A percentile compares a stretch with the other conserved stretches of the same genome.
phyloP scores from a whole-genome alignment of 1,140 invertebrate species.

The Trypoxylus dichotomus region DNA sequence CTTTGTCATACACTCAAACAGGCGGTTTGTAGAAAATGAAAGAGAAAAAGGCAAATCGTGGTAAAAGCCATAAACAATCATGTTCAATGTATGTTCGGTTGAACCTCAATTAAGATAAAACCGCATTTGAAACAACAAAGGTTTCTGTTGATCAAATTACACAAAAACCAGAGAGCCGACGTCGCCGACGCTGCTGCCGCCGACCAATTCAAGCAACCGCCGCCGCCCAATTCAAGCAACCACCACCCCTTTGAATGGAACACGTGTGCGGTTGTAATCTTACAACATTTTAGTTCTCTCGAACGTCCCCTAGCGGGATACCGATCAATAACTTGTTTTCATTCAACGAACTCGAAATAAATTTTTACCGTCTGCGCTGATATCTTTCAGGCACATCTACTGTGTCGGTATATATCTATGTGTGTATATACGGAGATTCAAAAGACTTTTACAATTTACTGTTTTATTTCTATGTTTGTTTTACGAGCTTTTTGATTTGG shows the following conservation, averaged over 20 bases:
- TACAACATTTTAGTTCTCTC: constrained; percentile 14
- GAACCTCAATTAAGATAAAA: constrained; percentile 23
- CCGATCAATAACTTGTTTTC: constrained; percentile 21
- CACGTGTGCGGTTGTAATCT: constrained; percentile 22
- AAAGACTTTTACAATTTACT: background rate
- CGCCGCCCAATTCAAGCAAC: background rate
- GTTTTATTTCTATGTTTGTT: background rate
- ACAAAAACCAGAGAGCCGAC: constrained; percentile 18
- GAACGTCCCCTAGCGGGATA: background rate
- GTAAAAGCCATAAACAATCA: constrained; percentile 9
- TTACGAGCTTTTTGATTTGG: background rate
- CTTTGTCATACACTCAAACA: background rate
- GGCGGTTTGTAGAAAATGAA: background rate
- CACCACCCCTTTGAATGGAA: constrained; percentile 8
- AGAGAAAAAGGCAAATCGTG: background rate
- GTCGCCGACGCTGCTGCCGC: background rate
- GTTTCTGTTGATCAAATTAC: constrained; percentile 16
- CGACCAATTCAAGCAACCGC: constrained; percentile 11
- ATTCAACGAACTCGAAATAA: constrained; percentile 21
- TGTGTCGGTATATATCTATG: background rate
- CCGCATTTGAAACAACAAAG: constrained; percentile 21
- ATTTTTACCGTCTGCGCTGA: constrained; percentile 2
- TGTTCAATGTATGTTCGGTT: constrained; percentile 19
- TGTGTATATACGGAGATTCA: background rate
- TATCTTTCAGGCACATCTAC: background rate